Base-by-base conservation (phyloP, 2,797 vertebrate genomes). In the Orestias chungarensis region DNA sequence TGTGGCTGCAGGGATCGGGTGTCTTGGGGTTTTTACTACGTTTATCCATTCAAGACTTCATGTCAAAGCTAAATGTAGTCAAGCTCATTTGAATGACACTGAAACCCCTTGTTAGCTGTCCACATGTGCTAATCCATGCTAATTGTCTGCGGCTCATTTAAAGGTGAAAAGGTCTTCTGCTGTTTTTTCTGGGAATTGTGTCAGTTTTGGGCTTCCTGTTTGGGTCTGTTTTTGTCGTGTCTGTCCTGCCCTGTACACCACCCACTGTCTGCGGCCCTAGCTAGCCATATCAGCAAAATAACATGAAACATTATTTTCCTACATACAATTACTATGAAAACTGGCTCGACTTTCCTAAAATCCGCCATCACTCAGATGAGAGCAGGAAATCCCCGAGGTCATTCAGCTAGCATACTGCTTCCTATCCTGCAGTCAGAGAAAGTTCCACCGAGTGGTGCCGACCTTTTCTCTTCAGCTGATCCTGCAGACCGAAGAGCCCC, bases 311-410 rank as follows among this genome's bases (percentile, higher is more conserved):
- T 42, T 11, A 62, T 75, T 82, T 76, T 49, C 76, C 43, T 50
- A 29, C 79, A 67, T 78, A 66, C 82, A 75, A 80, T 71, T 31
- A 18, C 76, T 79, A 64, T 66, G 55, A 74, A 68, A 55, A 79
- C 86, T 46, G 52, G 75, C 49, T 50, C 5, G 79, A 75, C 72
- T 80, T 87, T 64, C 71, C 87, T 87, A 86, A 88, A 89, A 78
- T 88, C 88, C 87, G 82, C 86, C 86, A 81, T 90, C 86, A 84
- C 88, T 91, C 59, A 70, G 78, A 74, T 42, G 86, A 88, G 86
- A 64, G 81, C 92, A 93, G 93, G 94, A 94, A 94, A 92, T 94
- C 93, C 93, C 92, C 90, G 50, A 92, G 89, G 91, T 93, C 91
- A 90, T 94, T 93, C 89, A 91, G 64, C 64, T 77, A 49, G 86